These are phyloP conservation scores for Teleogryllus occipitalis DNA, from an alignment of 1,140 invertebrate genomes.

Conservation along the genomic window DNA sequence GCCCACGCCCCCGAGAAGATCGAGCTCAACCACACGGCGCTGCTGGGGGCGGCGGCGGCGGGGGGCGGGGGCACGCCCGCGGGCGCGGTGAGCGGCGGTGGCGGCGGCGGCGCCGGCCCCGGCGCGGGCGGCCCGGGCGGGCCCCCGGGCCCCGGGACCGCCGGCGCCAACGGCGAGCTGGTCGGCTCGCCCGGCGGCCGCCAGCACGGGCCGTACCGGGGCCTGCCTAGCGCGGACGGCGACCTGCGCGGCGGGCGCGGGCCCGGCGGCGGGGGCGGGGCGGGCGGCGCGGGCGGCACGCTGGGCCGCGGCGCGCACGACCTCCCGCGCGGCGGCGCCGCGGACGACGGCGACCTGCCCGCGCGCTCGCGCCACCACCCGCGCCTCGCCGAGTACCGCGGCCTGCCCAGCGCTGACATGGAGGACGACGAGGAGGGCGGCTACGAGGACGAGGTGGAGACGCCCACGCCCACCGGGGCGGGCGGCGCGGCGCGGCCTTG, in stretches of 20 bases:
- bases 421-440: slow-evolving; percentile 44
- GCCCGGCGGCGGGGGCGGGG: background rate
- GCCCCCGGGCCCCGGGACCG: no score
- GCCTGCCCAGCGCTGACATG: slow-evolving; percentile 55
- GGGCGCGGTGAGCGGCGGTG: slow-evolving; percentile 27
- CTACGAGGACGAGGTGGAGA: slow-evolving; percentile 37
- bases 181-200: no score
- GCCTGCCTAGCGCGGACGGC: background rate
- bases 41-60: slow-evolving; percentile 14
- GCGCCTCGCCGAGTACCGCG: slow-evolving; percentile 56
- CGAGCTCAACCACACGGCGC: slow-evolving; percentile 50
- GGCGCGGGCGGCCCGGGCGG: slow-evolving; percentile 27
- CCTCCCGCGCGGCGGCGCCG: no score
- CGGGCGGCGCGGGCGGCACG: slow-evolving; percentile 14
- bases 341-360: no score
- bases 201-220: no score
- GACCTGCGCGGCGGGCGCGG: background rate
- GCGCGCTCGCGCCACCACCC: background rate
- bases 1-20: slow-evolving; percentile 64
- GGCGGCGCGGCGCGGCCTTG: slow-evolving; percentile 24
- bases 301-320: no score
- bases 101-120: slow-evolving; percentile 33
- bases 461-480: slow-evolving; percentile 33
- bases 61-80: slow-evolving; percentile 17
- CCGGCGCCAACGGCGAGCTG: background rate